A percentile compares a stretch with the other conserved stretches of the same genome.
Evolutionary conservation across 2,888 invertebrate species (phyloP).

Genomic region (Schizotus pectinicornis): DNA sequence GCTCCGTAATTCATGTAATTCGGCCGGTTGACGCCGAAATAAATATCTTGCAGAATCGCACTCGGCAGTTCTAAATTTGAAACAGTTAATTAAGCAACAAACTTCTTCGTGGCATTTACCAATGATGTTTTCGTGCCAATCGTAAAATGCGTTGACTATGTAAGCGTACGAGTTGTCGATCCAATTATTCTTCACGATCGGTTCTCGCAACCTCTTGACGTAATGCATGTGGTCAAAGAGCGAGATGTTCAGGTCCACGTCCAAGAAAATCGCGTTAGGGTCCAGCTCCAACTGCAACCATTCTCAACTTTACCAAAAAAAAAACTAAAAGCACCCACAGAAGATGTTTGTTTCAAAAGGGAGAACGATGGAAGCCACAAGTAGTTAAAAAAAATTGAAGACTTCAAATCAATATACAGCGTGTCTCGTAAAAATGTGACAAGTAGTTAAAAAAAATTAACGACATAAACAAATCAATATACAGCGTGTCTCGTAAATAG

Average conservation of each 20-base stretch:
- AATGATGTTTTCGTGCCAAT: slow-evolving; percentile 63
- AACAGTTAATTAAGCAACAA: neutral
- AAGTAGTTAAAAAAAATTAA: no score
- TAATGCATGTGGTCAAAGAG: slow-evolving; percentile 1
- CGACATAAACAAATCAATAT: no score
- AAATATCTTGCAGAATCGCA: slow-evolving; percentile 85
- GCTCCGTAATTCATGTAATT: slow-evolving; percentile 87
- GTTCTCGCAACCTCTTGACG: slow-evolving; percentile 57
- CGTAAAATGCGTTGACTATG: slow-evolving; percentile 64
- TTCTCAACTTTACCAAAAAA: no score
- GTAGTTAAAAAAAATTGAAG: no score
- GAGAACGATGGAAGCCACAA: no score
- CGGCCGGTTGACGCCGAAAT: slow-evolving; percentile 83
- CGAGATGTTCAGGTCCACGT: slow-evolving; percentile 1
- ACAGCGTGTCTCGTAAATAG: no score
- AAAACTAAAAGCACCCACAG: no score
- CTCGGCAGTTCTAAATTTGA: slow-evolving; percentile 78
- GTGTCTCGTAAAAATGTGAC: no score
- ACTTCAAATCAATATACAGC: no score
- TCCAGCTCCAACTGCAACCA: no score
- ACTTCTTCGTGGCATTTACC: slow-evolving; percentile 54
- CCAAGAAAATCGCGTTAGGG: no score
- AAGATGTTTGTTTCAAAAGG: no score
- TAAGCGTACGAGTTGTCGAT: slow-evolving; percentile 55
- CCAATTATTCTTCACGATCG: slow-evolving; percentile 63